Evolutionary conservation across 2,797 vertebrate genomes (phyloP).

Genomic region (Pipistrellus kuhlii): DNA sequence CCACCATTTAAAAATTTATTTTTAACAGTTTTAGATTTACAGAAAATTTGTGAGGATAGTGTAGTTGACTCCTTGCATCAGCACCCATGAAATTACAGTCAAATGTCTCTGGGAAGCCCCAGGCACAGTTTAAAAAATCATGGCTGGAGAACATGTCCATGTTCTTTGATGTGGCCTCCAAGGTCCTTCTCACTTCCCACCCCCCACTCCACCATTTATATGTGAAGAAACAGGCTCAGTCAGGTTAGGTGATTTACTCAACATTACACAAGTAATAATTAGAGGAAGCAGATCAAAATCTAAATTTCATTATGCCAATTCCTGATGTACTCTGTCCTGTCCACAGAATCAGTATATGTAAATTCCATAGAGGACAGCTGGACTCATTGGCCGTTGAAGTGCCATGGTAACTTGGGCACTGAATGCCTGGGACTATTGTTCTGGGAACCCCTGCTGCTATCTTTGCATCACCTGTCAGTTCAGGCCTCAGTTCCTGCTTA

Average conservation of each 20-base stretch:
- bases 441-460: background rate
- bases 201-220: background rate
- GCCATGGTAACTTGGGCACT: background rate
- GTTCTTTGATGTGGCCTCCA: background rate
- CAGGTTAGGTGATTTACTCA: background rate
- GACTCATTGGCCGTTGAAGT: background rate
- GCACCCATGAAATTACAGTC: background rate
- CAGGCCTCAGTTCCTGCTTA: constrained; percentile 1
- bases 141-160: background rate
- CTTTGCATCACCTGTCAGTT: constrained; percentile 4
- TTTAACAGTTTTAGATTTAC: background rate
- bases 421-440: background rate
- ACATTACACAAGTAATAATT: background rate
- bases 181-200: background rate
- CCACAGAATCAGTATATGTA: background rate
- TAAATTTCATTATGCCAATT: background rate
- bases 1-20: background rate
- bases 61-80: background rate
- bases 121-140: background rate
- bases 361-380: background rate
- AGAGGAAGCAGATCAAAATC: constrained; percentile 11
- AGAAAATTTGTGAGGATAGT: background rate
- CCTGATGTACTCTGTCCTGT: background rate
- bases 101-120: background rate
- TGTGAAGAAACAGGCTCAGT: constrained; percentile 2